These are phyloP conservation scores for Dromococcyx pavoninus DNA, from an alignment of 2,797 vertebrate genomes.

Conservation along the genomic window DNA sequence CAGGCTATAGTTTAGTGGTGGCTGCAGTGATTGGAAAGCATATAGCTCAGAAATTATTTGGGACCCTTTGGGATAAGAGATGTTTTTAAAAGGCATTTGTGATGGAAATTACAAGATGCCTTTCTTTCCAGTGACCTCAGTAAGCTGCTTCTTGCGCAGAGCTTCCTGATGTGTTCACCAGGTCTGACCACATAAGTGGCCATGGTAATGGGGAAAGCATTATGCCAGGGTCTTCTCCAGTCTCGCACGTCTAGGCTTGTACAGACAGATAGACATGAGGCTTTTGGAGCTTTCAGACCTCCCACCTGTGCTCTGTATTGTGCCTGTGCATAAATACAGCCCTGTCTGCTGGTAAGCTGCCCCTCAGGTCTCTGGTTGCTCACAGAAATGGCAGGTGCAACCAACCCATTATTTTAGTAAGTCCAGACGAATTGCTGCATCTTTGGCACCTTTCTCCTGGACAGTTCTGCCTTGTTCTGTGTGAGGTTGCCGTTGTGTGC, in stretches of 20 bases:
- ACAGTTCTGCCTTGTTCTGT: not conserved
- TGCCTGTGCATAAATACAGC: not conserved
- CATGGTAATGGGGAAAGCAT: not conserved
- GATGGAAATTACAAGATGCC: not conserved
- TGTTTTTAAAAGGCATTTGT: not conserved
- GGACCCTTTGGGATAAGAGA: not conserved
- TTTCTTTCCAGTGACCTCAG: not conserved
- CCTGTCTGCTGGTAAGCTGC: not conserved
- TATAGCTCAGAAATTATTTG: not conserved
- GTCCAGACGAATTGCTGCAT: not conserved
- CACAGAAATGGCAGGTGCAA: not conserved
- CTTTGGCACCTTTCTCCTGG: not conserved
- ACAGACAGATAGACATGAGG: not conserved
- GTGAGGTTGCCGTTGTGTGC: not conserved
- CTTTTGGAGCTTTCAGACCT: not conserved
- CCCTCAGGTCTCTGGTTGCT: not conserved
- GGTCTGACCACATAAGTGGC: not conserved
- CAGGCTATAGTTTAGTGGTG: not conserved
- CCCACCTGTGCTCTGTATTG: not conserved
- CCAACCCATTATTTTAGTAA: not conserved
- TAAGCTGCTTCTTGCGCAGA: not conserved
- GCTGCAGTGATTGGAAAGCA: not conserved
- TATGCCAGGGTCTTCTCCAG: accelerated
- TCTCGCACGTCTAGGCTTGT: accelerated
- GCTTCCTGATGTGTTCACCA: not conserved